Evolutionary conservation across 2,113 vertebrate genomes (phyloP), one percentile per base, ranked within the genome.

Genomic region (Caranx melampygus): DNA sequence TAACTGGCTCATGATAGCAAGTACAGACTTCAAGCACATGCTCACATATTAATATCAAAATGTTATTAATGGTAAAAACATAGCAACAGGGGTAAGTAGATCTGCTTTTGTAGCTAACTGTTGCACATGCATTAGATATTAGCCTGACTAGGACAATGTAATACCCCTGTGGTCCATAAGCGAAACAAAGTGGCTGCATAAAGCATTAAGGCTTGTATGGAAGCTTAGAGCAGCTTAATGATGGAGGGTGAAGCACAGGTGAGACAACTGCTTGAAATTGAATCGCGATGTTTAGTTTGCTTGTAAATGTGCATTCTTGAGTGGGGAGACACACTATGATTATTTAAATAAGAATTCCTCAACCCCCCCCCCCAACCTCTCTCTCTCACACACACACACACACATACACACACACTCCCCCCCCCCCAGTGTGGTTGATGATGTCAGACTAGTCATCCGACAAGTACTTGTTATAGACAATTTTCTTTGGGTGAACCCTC

Each of bases 161-260:
- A 81, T 44, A 33, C 81, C 66, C n/a, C 7, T 11, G 61, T 64
- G 73, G 57, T 78, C 14, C 40, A 72, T 75, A 60, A 51, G 14
- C 1, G 33, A 33, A 75, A 57, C 73, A 64, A 81, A 75, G 61
- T 11, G 64, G 66, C 20, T 65, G 81, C 51, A 79, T 65, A 21
- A 74, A 83, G 72, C 75, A 67, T 72, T 72, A 58, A 59, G 37
- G 35, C 35, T 59, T 34, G n/a, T 65, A 59, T 81, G 64, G 67
- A 49, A 73, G 49, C 58, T 21, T 44, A 47, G 49, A 63, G 57
- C 68, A 60, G 31, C 60, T 37, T 51, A 15, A 59, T 63, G 42
- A 58, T 69, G 11, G 51, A 35, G 35, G 60, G 33, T 26, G n/a
- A 21, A 72, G 35, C 40, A 65, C 58, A 6, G 76, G 74, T 45